Base-by-base conservation (phyloP, 2,888 invertebrate genomes). In the Eupithecia inturbata region DNA sequence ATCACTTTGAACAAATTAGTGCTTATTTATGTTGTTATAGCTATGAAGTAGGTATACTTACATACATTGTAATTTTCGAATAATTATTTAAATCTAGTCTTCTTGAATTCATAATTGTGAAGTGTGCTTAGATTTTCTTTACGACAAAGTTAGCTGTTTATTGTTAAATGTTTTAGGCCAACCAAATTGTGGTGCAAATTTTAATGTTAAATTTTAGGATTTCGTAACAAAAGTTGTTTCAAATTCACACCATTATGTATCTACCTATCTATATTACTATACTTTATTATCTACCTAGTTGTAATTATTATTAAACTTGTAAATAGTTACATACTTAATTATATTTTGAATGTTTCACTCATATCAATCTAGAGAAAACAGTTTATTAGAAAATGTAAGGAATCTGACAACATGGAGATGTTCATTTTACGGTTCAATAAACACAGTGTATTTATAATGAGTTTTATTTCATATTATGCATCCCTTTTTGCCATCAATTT, bases 271-370 rank as follows among this genome's bases (percentile, higher is more conserved):
- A 36, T 33, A 64, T 64, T 85, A 86, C 89, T 85, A 86, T 89
- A 89, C 83, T 72, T 76, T 78, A 57, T 57, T 57, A 77, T 77
- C 77, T 75, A 77, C 53, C 70, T 75, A 75, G 75, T 60, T 68
- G 66, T 76, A 79, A 77, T 81, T 84, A 89, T 87, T 83, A 88
- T 84, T 85, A 89, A 86, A 82, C 84, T 86, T 94, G 93, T 93
- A 93, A 91, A 93, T 93, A 85, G 73, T 67, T 60, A 84, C 82
- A 80, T 83, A 88, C 87, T 88, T 92, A 88, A 87, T 88, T 92
- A 93, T 93, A 91, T 92, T 94, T 92, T 91, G 85, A 91, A 92
- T 89, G 89, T 93, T 92, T 92, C 89, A 91, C 91, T 93, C 93
- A 93, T 93, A 93, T 93, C 93, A 93, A 92, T 87, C 87, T 93